Evolutionary conservation across 1,140 invertebrate genomes (phyloP).

Genomic region (Meteorus sp.): DNA sequence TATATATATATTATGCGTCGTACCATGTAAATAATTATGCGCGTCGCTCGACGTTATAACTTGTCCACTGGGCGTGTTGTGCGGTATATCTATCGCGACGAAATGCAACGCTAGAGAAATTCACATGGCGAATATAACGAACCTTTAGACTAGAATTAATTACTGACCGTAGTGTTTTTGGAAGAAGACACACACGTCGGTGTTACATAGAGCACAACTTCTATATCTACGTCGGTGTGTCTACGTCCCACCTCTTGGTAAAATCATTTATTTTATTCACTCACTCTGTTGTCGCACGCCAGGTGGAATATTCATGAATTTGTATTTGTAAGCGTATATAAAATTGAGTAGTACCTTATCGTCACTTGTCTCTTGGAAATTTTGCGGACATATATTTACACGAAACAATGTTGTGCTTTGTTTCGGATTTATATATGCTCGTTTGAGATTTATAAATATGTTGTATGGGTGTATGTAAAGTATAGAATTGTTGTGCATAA

Average conservation of each 20-base stretch:
- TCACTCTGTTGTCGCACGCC: not conserved
- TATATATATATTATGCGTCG: not conserved
- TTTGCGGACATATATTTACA: not conserved
- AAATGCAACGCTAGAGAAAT: too few species aligned
- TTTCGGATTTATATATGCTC: too few species aligned
- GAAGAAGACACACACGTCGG: not conserved
- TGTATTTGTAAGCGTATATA: slow-evolving; percentile 8
- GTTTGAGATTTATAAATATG: too few species aligned
- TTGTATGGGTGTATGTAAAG: too few species aligned
- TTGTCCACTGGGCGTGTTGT: not conserved
- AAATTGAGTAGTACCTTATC: slow-evolving; percentile 21
- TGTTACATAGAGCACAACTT: not conserved
- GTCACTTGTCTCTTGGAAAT: not conserved
- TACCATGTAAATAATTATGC: slow-evolving; percentile 25
- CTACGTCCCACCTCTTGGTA: too few species aligned
- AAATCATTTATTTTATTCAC: not conserved
- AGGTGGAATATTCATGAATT: slow-evolving; percentile 23
- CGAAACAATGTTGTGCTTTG: not conserved
- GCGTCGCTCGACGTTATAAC: slow-evolving; percentile 18
- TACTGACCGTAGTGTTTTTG: not conserved
- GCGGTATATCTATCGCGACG: too few species aligned
- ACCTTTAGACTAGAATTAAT: slow-evolving; percentile 1
- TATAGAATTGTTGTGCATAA: too few species aligned
- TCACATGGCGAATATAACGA: too few species aligned
- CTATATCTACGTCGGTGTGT: not conserved